These are phyloP conservation scores for Seriola dumerili DNA, from an alignment of 2,113 vertebrate species.

Conservation along the genomic window DNA sequence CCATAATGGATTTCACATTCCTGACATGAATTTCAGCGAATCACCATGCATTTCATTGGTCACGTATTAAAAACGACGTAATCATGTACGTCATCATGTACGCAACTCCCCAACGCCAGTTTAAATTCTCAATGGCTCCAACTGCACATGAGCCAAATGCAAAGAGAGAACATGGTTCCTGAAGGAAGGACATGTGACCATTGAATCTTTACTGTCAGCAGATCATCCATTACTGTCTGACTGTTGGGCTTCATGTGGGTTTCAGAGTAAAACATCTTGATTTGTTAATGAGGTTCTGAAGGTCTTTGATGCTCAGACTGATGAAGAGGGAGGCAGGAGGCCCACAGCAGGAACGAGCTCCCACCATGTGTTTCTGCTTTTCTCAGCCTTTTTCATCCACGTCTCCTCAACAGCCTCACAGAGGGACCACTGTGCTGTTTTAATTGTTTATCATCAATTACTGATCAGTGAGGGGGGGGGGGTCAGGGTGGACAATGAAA, in stretches of 20 bases:
- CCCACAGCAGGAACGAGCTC: neutral
- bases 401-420: conserved; percentile 19
- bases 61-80: no score
- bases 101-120: no score
- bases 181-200: no score
- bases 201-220: no score
- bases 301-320: conserved; percentile 37
- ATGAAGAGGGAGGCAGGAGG: conserved; percentile 15
- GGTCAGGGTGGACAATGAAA: no score
- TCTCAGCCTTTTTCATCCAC: conserved; percentile 21
- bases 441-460: conserved; percentile 58
- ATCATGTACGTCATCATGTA: no score
- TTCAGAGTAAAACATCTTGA: conserved; percentile 28
- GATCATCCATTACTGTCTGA: conserved; percentile 24
- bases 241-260: conserved; percentile 1
- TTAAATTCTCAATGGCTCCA: neutral
- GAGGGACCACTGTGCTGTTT: conserved; percentile 50
- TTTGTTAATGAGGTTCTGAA: conserved; percentile 29
- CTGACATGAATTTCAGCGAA: no score
- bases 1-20: no score
- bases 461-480: conserved; percentile 32
- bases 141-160: neutral
- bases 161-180: neutral
- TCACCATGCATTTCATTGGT: no score
- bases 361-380: conserved; percentile 61